phyloP scores from a whole-genome alignment of 2,113 vertebrate species.

The Etheostoma cragini region DNA sequence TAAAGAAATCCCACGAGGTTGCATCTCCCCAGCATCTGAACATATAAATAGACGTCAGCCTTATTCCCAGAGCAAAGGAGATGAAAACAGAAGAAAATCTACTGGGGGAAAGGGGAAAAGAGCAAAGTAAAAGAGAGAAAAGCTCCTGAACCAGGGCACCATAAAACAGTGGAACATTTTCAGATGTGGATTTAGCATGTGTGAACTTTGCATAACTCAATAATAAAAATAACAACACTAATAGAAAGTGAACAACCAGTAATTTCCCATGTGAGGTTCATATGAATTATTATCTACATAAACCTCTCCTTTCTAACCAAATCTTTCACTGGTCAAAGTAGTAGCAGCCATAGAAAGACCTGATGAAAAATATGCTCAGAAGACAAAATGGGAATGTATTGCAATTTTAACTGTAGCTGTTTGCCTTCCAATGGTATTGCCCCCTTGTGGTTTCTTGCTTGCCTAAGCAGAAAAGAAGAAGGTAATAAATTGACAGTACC shows the following conservation, averaged over 20 bases:
- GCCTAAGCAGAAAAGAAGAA: not conserved
- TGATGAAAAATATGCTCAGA: not conserved
- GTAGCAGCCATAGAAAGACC: not conserved
- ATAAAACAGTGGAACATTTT: slow-evolving; percentile 31
- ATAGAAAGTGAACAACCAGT: not conserved
- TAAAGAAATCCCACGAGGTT: slow-evolving; percentile 74
- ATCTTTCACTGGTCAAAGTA: not conserved
- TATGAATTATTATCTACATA: not conserved
- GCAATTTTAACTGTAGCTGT: not conserved
- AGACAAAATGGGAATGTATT: not conserved
- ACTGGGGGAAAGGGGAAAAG: slow-evolving; percentile 51
- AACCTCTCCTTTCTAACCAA: not conserved
- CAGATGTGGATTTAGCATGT: slow-evolving; percentile 36
- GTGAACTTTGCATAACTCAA: slow-evolving; percentile 25
- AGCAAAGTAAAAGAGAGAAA: slow-evolving; percentile 52
- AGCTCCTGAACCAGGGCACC: slow-evolving; percentile 67
- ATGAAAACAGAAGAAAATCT: slow-evolving; percentile 69
- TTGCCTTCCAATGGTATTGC: not conserved
- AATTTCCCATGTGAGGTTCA: not conserved
- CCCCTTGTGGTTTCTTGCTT: not conserved
- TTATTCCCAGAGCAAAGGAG: slow-evolving; percentile 75
- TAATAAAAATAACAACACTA: not conserved
- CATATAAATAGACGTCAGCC: slow-evolving; percentile 81
- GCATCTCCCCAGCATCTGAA: slow-evolving; percentile 79
- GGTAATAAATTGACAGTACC: not conserved